Evolutionary conservation across 2,888 invertebrate genomes (phyloP).

Genomic region (Pteria penguin): DNA sequence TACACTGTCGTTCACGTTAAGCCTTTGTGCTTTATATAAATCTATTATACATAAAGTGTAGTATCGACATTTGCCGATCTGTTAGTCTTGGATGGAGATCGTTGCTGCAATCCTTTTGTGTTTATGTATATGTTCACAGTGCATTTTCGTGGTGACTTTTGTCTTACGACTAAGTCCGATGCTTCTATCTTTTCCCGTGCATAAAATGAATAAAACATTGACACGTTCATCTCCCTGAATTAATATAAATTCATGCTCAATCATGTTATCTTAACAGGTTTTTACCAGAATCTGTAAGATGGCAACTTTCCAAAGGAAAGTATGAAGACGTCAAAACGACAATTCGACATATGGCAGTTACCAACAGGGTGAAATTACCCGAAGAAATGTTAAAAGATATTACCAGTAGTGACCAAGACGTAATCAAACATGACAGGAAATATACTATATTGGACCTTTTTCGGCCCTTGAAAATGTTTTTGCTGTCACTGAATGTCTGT

Average conservation of each 20-base stretch:
- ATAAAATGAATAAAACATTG: no score
- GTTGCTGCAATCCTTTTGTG: no score
- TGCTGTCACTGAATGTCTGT: conserved; percentile 35
- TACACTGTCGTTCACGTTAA: no score
- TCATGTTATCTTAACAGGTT: conserved; percentile 15
- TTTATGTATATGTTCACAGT: no score
- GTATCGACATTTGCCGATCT: no score
- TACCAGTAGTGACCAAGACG: background rate
- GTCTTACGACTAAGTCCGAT: no score
- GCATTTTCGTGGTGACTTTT: no score
- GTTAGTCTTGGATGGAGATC: no score
- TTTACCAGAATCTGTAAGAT: conserved; percentile 38
- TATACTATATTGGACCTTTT: conserved; percentile 32
- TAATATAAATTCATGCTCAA: background rate
- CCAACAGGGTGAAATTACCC: conserved; percentile 19
- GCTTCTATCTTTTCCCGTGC: no score
- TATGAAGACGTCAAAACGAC: conserved; percentile 30
- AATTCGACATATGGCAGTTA: conserved; percentile 23
- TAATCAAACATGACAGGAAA: conserved; percentile 7
- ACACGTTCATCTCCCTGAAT: no score
- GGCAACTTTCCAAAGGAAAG: conserved; percentile 36
- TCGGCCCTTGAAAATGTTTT: conserved; percentile 23
- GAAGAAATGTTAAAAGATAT: conserved; percentile 25
- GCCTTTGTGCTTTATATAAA: no score
- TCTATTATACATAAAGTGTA: no score